Evolutionary conservation across 2,113 vertebrate genomes (phyloP).

Genomic region (Ctenodactylus gundi): DNA sequence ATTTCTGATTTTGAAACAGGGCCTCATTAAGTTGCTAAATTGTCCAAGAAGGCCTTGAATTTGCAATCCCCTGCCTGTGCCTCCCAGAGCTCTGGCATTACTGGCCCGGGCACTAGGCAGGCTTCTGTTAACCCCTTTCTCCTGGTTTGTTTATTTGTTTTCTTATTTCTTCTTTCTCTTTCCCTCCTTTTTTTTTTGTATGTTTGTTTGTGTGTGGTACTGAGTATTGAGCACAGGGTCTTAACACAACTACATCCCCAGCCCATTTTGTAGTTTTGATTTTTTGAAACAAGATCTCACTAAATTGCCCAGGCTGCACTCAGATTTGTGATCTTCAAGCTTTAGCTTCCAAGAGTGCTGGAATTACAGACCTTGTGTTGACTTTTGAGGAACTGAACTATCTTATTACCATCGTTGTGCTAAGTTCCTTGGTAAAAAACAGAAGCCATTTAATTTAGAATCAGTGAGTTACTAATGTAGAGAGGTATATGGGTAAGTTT

Average conservation of each 20-base stretch:
- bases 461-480: not conserved
- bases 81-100: no score
- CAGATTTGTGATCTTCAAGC: not conserved
- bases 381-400: not conserved
- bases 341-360: not conserved
- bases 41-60: no score
- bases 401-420: not conserved
- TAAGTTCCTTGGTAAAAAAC: not conserved
- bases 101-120: no score
- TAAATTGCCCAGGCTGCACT: not conserved
- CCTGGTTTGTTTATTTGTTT: no score
- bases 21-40: no score
- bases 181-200: no score
- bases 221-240: not conserved
- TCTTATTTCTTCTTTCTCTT: not conserved
- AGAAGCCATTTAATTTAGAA: not conserved
- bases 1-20: no score
- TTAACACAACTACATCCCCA: no score
- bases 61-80: no score
- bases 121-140: not conserved
- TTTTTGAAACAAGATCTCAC: not conserved
- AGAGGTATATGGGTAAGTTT: not conserved
- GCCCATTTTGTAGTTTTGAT: not conserved
- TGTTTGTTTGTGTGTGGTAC: not conserved
- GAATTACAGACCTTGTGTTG: not conserved